These are phyloP conservation scores for Rhabdornis inornatus DNA, from an alignment of 2,113 vertebrate genomes.

Conservation along the genomic window DNA sequence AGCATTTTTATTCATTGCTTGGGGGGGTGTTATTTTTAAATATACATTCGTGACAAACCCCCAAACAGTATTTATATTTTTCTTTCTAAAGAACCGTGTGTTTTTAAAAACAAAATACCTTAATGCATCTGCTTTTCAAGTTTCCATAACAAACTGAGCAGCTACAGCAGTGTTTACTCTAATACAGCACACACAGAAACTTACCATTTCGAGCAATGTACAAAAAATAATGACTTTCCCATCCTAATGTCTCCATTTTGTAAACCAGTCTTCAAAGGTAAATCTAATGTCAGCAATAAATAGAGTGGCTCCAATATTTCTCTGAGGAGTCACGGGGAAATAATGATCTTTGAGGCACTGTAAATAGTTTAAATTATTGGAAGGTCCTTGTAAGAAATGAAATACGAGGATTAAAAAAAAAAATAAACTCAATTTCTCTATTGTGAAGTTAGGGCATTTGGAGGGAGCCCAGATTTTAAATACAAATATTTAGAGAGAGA, in stretches of 20 bases:
- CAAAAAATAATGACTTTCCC: slow-evolving; percentile 67
- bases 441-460: slow-evolving; percentile 47
- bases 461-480: slow-evolving; percentile 61
- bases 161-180: slow-evolving; percentile 25
- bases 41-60: slow-evolving; percentile 13
- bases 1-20: slow-evolving; percentile 47
- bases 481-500: slow-evolving; percentile 67
- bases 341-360: slow-evolving; percentile 67
- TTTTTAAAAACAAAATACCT: slow-evolving; percentile 41
- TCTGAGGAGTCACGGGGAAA: slow-evolving; percentile 58
- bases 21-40: slow-evolving; percentile 32
- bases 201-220: slow-evolving; percentile 24
- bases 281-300: slow-evolving; percentile 70
- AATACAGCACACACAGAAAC: slow-evolving; percentile 33
- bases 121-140: slow-evolving; percentile 17
- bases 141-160: slow-evolving; percentile 38
- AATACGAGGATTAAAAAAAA: slow-evolving; percentile 52
- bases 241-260: slow-evolving; percentile 66
- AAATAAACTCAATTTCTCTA: not conserved
- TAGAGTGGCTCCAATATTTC: slow-evolving; percentile 64
- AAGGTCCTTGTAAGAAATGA: slow-evolving; percentile 68
- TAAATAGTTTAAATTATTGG: slow-evolving; percentile 75
- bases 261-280: slow-evolving; percentile 71
- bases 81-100: not conserved
- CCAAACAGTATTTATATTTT: slow-evolving; percentile 34